Percentiles rank a stretch among this genome's conserved stretches.
Conservation (phyloP, 2,113 vertebrate species). For the Brachyhypopomus gauderio region DNA sequence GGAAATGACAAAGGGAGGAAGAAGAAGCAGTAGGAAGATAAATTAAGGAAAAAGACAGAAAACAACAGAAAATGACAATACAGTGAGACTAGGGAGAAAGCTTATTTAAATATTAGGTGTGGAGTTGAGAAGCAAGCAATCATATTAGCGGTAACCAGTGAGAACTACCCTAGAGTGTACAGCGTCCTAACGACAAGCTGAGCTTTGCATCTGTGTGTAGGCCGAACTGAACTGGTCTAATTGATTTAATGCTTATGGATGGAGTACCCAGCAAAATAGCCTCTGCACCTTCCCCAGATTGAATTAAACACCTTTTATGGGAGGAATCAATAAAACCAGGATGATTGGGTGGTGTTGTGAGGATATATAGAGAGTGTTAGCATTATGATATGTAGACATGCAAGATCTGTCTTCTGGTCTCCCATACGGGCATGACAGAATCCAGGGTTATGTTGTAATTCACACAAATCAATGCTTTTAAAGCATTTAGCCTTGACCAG, state of each 20-base stretch:
- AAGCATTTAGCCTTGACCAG: conserved; percentile 91
- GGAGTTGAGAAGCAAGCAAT: too few relatives aligned
- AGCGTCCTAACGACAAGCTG: background rate
- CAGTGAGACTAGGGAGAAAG: too few relatives aligned
- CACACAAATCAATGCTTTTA: conserved; percentile 96
- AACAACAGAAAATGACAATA: background rate
- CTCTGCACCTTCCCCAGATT: conserved; percentile 96
- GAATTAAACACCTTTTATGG: conserved; percentile 99
- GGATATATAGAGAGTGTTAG: conserved; percentile 70
- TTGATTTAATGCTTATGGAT: conserved; percentile 96
- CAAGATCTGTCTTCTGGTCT: conserved; percentile 82
- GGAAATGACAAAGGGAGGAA: background rate
- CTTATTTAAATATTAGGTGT: too few relatives aligned
- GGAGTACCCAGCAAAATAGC: conserved; percentile 91
- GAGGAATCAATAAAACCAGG: conserved; percentile 88
- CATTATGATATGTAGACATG: conserved; percentile 81
- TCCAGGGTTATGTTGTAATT: conserved; percentile 86
- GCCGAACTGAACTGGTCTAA: conserved; percentile 74
- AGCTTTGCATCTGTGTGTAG: conserved; percentile 5
- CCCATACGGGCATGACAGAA: conserved; percentile 63
- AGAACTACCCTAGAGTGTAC: background rate
- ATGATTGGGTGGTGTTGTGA: conserved; percentile 70
- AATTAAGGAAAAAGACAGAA: background rate
- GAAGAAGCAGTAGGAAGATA: background rate
- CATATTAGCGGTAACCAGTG: background rate